Evolutionary conservation across 2,113 vertebrate species (phyloP).

Genomic region (Rhombomys opimus): DNA sequence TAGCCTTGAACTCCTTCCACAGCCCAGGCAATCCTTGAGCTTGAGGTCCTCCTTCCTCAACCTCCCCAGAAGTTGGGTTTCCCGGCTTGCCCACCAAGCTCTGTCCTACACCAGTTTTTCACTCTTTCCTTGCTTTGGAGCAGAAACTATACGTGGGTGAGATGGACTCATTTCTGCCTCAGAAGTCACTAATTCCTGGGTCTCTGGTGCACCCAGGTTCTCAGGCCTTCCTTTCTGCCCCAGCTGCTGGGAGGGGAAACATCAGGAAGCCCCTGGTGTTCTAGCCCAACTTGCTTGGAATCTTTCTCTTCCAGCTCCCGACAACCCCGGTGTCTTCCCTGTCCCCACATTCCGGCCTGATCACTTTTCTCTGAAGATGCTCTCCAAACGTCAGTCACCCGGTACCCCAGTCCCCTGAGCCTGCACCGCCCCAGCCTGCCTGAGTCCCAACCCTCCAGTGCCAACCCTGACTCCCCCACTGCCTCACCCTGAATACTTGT

Average conservation of each 20-base stretch:
- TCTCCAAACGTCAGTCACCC: not conserved
- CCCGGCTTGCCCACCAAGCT: not conserved
- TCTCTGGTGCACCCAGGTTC: not conserved
- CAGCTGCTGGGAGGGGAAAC: not conserved
- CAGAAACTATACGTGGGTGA: slow-evolving; percentile 5
- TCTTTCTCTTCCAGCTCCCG: slow-evolving; percentile 2
- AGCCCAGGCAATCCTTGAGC: not conserved
- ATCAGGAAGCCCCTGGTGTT: not conserved
- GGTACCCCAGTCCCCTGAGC: rapidly evolving
- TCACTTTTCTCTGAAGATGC: not conserved
- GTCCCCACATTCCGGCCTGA: not conserved
- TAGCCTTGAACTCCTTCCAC: not conserved
- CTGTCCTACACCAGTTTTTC: not conserved
- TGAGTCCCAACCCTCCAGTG: not conserved
- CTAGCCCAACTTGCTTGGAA: not conserved
- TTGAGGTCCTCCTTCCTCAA: not conserved
- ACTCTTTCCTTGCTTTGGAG: not conserved
- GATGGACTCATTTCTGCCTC: not conserved
- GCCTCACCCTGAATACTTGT: no score
- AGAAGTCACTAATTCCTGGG: not conserved
- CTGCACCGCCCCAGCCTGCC: not conserved
- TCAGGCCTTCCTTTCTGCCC: not conserved
- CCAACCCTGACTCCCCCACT: rapidly evolving
- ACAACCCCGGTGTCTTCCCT: not conserved
- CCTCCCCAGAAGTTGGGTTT: not conserved